These are phyloP conservation scores for Palythoa heliodiscus DNA, from an alignment of 92 coral and sea anemone species.

Conservation along the genomic window DNA sequence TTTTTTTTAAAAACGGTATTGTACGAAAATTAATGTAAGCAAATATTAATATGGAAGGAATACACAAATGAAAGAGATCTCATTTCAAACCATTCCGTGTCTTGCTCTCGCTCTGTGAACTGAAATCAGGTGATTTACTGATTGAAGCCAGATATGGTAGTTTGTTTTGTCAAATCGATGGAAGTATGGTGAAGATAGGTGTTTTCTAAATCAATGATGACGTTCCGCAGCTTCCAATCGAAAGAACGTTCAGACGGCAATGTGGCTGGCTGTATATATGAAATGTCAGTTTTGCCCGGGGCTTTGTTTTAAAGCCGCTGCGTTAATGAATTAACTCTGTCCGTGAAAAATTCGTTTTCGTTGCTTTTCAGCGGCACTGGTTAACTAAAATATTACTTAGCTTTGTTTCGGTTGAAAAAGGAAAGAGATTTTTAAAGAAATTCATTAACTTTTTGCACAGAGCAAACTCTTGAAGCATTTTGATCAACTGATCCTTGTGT, in stretches of 20 bases:
- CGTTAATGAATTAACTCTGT: not conserved
- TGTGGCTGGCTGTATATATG: not conserved
- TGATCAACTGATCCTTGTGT: constrained; percentile 33
- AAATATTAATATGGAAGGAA: constrained; percentile 58
- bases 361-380: not conserved
- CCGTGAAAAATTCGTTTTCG: not conserved
- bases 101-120: constrained; percentile 5
- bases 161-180: not conserved
- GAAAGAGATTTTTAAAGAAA: not conserved
- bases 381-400: not conserved
- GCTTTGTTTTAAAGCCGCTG: constrained; percentile 32
- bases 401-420: not conserved
- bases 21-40: constrained; percentile 51
- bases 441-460: not conserved
- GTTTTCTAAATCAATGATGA: not conserved
- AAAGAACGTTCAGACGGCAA: not conserved
- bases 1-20: not conserved
- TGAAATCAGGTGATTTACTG: not conserved
- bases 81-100: constrained; percentile 30
- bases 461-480: constrained; percentile 18
- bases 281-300: constrained; percentile 24
- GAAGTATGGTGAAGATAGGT: not conserved
- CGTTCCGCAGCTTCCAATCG: constrained; percentile 2
- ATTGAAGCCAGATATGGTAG: not conserved
- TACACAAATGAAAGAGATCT: constrained; percentile 40